Evolutionary conservation across 2,888 invertebrate genomes (phyloP).

Genomic region (Sicus ferrugineus): DNA sequence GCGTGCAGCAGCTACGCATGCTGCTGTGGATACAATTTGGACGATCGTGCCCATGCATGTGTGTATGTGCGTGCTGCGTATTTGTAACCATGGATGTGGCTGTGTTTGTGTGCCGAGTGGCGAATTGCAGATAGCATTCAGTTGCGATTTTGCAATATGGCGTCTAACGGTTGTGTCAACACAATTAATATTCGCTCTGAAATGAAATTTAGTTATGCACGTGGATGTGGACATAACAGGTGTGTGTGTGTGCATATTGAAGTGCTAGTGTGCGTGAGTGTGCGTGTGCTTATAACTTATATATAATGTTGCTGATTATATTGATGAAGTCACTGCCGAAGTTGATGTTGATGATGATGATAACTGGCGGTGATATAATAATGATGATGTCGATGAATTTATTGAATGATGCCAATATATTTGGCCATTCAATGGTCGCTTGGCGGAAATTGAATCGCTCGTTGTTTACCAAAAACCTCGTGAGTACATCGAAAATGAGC

Average conservation of each 20-base stretch:
- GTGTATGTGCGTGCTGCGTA: too few species aligned
- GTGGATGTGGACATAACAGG: too few species aligned
- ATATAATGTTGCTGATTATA: constrained; percentile 12
- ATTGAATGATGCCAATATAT: too few species aligned
- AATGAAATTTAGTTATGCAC: constrained; percentile 20
- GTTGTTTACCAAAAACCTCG: too few species aligned
- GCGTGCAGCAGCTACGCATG: too few species aligned
- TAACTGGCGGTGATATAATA: neutral
- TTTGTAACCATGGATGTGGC: too few species aligned
- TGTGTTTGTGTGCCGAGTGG: constrained; percentile 1
- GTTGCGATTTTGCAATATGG: constrained; percentile 19
- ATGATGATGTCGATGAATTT: neutral
- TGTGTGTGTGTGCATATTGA: too few species aligned
- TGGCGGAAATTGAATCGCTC: too few species aligned
- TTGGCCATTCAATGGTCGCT: too few species aligned
- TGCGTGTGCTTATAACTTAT: neutral
- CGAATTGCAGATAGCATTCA: constrained; percentile 27
- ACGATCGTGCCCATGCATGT: too few species aligned
- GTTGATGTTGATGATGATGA: constrained; percentile 5
- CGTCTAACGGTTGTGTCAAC: constrained; percentile 20
- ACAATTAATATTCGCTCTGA: constrained; percentile 27
- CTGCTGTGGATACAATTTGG: too few species aligned
- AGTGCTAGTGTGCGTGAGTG: neutral
- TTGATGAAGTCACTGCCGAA: neutral
- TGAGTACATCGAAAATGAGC: too few species aligned